Percentiles rank a stretch among this genome's conserved stretches.
Evolutionary conservation across 1,140 invertebrate genomes (phyloP).

Genomic region (Neuroterus valhalla): DNA sequence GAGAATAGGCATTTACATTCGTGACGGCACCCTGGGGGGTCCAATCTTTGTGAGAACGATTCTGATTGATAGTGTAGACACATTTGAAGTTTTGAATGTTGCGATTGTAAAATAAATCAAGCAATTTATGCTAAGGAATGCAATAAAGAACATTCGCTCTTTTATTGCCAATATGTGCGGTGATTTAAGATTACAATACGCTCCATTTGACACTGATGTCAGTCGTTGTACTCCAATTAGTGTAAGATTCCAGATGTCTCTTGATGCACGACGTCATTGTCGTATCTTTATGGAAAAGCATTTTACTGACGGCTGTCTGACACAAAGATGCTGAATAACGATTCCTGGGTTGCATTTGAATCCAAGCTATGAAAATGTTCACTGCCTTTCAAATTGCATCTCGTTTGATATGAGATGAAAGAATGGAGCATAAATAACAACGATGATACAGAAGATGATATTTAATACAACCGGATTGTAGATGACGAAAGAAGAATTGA

Average conservation of each 20-base stretch:
- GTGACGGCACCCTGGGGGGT: too few relatives aligned
- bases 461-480: too few relatives aligned
- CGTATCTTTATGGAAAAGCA: neutral
- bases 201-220: slow-evolving; percentile 38
- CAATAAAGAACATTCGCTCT: neutral
- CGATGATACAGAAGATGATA: too few relatives aligned
- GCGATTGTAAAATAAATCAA: neutral
- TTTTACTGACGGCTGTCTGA: neutral
- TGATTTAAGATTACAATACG: slow-evolving; percentile 19
- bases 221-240: slow-evolving; percentile 39
- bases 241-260: slow-evolving; percentile 35
- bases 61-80: too few relatives aligned
- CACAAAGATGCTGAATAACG: neutral
- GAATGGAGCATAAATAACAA: too few relatives aligned
- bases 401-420: too few relatives aligned
- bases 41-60: too few relatives aligned
- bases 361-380: neutral
- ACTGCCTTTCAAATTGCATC: neutral
- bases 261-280: slow-evolving; percentile 35
- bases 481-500: too few relatives aligned
- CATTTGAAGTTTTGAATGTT: too few relatives aligned
- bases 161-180: slow-evolving; percentile 16
- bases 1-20: too few relatives aligned
- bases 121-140: slow-evolving; percentile 7
- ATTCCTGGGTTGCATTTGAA: neutral